Base-by-base conservation (phyloP, 1,140 invertebrate genomes). In the Drosophila asahinai region DNA sequence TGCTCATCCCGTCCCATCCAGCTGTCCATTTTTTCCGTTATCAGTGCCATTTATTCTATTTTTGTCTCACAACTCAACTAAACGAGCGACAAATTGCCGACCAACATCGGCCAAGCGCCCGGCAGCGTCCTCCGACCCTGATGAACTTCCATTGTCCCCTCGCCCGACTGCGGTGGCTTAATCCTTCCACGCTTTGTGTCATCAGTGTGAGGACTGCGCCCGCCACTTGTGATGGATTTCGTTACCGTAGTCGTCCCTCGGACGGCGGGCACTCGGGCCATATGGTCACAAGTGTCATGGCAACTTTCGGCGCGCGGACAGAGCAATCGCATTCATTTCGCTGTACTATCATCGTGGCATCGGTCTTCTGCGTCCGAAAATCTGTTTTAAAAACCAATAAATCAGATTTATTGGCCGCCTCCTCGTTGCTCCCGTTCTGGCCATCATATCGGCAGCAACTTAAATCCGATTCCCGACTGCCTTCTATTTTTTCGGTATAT, bases 371-470 rank as follows among this genome's bases (percentile, higher is more conserved):
- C 55, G 47, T 61, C 59, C 51, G 81, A 76, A 84, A 90, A 90
- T 90, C 86, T 90, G 86, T 86, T 91, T 86, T 91, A 76, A 91
- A 91, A 90, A 90, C 86, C 86, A 90, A 90, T 90, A 90, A 90
- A 91, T 91, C 86, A 82, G 86, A 86, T 86, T 90, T 90, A 90
- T 90, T 91, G 82, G 86, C 79, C 51, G 61, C 30, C 64, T 62
- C 42, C 30, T 33, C 36, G 12, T n/a, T 3, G 11, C 40, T 19
- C 27, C 63, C 3, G 15, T 8, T 25, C 36, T 12, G 27, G 15
- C 9, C 17, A 15, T 5, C 52, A 55, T 38, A 55, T 55, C 33
- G 33, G 19, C 19, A 57, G 30, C 51, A 42, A 67, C 77, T 70
- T 61, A 64, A 81, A 11, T 59, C 54, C 40, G 45, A 14, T 17